These are phyloP conservation scores for Enhydra lutris DNA, from an alignment of 2,113 vertebrate genomes.

Conservation along the genomic window DNA sequence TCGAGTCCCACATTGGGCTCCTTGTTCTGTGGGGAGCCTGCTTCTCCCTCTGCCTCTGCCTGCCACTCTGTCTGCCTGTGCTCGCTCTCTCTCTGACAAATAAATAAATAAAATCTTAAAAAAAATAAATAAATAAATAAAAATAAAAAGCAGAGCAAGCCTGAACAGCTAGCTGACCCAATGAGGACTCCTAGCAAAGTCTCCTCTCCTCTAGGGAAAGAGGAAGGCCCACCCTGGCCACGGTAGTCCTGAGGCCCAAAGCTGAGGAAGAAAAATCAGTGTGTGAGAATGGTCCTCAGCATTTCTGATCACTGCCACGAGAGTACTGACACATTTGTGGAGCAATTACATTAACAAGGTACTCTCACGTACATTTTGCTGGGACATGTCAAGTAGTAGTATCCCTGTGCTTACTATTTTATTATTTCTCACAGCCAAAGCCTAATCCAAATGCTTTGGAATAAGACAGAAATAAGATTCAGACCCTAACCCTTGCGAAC, in stretches of 20 bases:
- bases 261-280: background rate
- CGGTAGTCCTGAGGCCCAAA: background rate
- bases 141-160: no score
- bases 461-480: background rate
- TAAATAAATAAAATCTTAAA: no score
- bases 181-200: background rate
- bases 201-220: background rate
- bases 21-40: no score
- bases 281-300: background rate
- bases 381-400: background rate
- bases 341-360: background rate
- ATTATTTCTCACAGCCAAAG: background rate
- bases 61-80: no score
- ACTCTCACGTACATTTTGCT: background rate
- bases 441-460: conserved; percentile 10
- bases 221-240: background rate
- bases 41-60: no score
- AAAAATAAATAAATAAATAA: no score
- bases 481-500: background rate
- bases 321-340: background rate
- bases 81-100: no score
- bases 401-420: background rate
- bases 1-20: no score
- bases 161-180: background rate
- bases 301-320: background rate